Evolutionary conservation across 2,113 vertebrate genomes (phyloP).

Genomic region (Tenrec ecaudatus): DNA sequence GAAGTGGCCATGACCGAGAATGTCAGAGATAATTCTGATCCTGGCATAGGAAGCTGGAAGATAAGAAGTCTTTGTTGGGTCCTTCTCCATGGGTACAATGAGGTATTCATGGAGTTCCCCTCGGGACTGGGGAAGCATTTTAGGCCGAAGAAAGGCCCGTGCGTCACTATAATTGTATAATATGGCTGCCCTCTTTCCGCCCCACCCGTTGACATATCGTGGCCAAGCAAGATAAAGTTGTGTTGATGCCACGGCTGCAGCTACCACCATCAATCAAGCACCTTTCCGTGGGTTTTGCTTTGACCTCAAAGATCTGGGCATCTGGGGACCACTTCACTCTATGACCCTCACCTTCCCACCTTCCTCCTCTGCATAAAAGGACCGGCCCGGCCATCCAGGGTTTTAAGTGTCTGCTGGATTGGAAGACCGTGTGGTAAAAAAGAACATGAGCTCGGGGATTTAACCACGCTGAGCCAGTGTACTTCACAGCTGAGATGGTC

Average conservation of each 20-base stretch:
- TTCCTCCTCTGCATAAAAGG: not conserved
- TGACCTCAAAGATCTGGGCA: not conserved
- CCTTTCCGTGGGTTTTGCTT: not conserved
- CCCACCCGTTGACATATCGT: slow-evolving; percentile 53
- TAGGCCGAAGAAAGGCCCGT: slow-evolving; percentile 72
- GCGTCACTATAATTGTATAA: slow-evolving; percentile 76
- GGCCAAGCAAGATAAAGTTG: slow-evolving; percentile 67
- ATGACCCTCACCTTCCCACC: not conserved
- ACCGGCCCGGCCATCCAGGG: not conserved
- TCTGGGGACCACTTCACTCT: not conserved
- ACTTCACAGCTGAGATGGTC: not conserved
- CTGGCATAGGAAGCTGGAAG: slow-evolving; percentile 46
- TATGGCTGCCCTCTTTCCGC: slow-evolving; percentile 54
- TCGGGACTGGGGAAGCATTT: slow-evolving; percentile 70
- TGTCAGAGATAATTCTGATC: slow-evolving; percentile 67
- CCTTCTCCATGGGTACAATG: slow-evolving; percentile 74
- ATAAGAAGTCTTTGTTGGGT: slow-evolving; percentile 79
- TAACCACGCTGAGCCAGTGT: not conserved
- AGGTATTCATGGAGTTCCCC: slow-evolving; percentile 78
- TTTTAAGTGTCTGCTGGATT: not conserved
- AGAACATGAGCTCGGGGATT: not conserved
- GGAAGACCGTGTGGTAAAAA: not conserved
- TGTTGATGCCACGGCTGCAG: not conserved
- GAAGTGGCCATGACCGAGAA: slow-evolving; percentile 9
- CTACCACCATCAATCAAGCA: not conserved